Base-by-base conservation (phyloP, 1,140 invertebrate species). In the Xylocopa sonorina region DNA sequence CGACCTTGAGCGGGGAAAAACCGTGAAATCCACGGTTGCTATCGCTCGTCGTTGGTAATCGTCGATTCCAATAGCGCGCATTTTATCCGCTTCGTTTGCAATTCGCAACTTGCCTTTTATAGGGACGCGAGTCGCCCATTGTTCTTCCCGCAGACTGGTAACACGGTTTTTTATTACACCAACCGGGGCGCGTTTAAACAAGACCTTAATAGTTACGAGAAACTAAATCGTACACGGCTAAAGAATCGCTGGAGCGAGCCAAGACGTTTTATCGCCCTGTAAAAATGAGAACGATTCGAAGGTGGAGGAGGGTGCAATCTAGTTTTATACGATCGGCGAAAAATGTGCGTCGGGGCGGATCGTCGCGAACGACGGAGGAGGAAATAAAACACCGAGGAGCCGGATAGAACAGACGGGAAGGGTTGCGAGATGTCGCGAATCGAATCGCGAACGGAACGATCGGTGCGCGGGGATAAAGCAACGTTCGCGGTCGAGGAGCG, bases 361-460 rank as follows among this genome's bases (percentile, higher is more conserved):
- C 6, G 48, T n/a, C 24, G 16, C 48, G 29, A 7, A 16, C 57
- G n/a, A 38, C 34, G 1, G 9, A 4, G 53, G 18, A 9, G 1
- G 27, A 10, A 66, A 51, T 41, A 29, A 41, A 32, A 51, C 1
- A 21, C 9, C n/a, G 43, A 24, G 12, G 12, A 3, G 16, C 0
- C 4, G n/a, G 27, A 27, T 38, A 1, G 12, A 38, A 41, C 21
- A 34, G 18, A 10, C 14, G 12, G 18, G 18, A 34, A 6, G 3
- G n/a, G 9, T 38, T 48, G 16, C 46, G 62, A 64, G 73, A 77
- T 48, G 50, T 73, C 82, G 80, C 32, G 32, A 67, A 76, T 82
- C 75, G 82, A 79, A 82, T 81, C 38, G 38, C 55, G n/a, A 60
- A 77, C 67, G 81, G 76, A 84, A 80, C 83, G 78, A 80, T 83